Conservation (phyloP, 2,888 invertebrate genomes). For the Phyllotreta striolata region DNA sequence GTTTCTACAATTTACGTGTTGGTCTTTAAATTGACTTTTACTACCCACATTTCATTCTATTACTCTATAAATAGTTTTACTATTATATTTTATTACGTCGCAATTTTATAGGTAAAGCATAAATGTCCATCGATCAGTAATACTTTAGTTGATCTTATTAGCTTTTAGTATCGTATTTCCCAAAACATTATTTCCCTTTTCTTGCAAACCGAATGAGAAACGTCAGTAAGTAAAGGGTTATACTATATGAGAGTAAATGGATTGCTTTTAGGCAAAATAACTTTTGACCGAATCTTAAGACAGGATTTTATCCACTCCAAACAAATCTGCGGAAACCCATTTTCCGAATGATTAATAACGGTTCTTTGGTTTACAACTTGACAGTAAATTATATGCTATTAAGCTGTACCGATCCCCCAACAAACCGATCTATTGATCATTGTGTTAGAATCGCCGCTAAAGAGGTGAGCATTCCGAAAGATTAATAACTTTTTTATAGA, state of each 20-base stretch:
- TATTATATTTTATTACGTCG: too few species aligned
- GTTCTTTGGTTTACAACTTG: constrained; percentile 22
- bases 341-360: constrained; percentile 28
- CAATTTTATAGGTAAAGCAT: not conserved
- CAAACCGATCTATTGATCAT: constrained; percentile 14
- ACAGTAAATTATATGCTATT: constrained; percentile 29
- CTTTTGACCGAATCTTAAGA: constrained; percentile 20
- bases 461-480: not conserved
- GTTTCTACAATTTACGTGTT: too few species aligned
- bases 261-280: constrained; percentile 18
- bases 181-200: constrained; percentile 7
- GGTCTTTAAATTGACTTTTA: too few species aligned
- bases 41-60: too few species aligned
- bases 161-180: constrained; percentile 12
- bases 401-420: constrained; percentile 15
- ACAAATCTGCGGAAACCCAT: constrained; percentile 26
- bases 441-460: constrained; percentile 6
- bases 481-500: constrained; percentile 4
- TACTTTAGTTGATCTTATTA: constrained; percentile 3
- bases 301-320: constrained; percentile 26
- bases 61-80: too few species aligned
- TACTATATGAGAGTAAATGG: constrained; percentile 16
- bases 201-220: not conserved
- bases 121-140: constrained; percentile 6
- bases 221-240: constrained; percentile 6